Evolutionary conservation across 2,888 invertebrate species (phyloP).

Genomic region (Druceiella hillmani): DNA sequence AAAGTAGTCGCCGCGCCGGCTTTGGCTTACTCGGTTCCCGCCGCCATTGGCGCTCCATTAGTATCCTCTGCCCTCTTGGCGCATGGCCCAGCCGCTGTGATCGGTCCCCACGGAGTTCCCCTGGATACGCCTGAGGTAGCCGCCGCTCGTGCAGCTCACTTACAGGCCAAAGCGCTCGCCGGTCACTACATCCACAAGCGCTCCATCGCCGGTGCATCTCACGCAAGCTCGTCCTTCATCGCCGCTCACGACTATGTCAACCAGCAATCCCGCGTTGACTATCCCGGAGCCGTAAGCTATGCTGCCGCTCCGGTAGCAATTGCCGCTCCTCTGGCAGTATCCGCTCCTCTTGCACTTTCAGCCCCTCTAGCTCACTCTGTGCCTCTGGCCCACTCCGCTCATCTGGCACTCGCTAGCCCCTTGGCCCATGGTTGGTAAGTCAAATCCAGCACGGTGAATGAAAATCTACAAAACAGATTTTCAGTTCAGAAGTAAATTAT

Average conservation of each 20-base stretch:
- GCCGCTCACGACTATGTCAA: constrained; percentile 30
- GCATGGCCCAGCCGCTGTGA: no score
- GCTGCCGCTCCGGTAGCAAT: constrained; percentile 30
- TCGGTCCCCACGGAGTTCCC: constrained; percentile 30
- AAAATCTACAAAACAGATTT: constrained; percentile 27
- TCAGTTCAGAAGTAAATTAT: no score
- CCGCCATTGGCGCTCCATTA: constrained; percentile 29
- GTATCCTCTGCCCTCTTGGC: no score
- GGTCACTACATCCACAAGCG: constrained; percentile 42
- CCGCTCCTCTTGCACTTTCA: constrained; percentile 19
- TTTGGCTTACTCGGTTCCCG: constrained; percentile 26
- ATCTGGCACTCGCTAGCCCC: constrained; percentile 26
- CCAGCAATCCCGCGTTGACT: no score
- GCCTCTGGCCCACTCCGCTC: constrained; percentile 28
- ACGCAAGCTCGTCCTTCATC: constrained; percentile 31
- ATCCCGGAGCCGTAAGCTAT: constrained; percentile 28
- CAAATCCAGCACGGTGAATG: constrained; percentile 32
- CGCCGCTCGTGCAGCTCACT: constrained; percentile 40
- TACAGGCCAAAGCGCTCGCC: constrained; percentile 37
- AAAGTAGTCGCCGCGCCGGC: constrained; percentile 20
- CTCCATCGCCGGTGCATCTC: constrained; percentile 28
- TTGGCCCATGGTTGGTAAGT: constrained; percentile 35
- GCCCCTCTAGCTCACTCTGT: constrained; percentile 23
- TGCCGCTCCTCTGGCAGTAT: constrained; percentile 29
- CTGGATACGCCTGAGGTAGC: constrained; percentile 40